Base-by-base conservation (phyloP, 2,888 invertebrate genomes). In the Meteorus cinctellus region DNA sequence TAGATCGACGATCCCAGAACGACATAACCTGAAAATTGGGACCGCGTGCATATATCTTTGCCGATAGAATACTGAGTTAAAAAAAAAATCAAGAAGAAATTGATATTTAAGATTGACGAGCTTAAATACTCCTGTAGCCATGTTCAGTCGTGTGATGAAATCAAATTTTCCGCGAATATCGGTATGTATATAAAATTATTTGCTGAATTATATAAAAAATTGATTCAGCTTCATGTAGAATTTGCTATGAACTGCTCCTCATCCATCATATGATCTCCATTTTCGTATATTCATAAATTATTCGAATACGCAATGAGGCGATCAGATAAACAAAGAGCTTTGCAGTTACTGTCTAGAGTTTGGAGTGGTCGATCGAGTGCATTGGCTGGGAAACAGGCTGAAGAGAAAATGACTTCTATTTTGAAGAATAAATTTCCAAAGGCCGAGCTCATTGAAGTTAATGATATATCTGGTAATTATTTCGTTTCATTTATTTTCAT, bases 391-490 rank as follows among this genome's bases (percentile, higher is more conserved):
- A 88, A 88, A 81, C 81, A 88, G 72, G 86, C 87, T 27, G 90
- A 87, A 80, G 87, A 89, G 62, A 86, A 90, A 82, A 90, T 92
- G 82, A 86, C 85, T 79, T 80, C 84, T 51, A 89, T 91, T 76
- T 84, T 92, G 72, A 85, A 85, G 76, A 84, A 86, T 68, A 89
- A 86, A 77, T 91, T 95, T 85, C 94, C 94, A 0, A 91, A 92
- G 69, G 94, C 94, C 14, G 91, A 92, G 12, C 90, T 91, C 65
- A 92, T 95, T 74, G 91, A 93, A 85, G 93, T 95, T 0, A 91
- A 92, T 76, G 95, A 95, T 84, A 93, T 95, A 65, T 95, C 95
- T 19, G 91, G 91, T 91, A 85, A 82, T 71, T 85, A 0, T 10
- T 45, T 31, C 16, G 29, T 34, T 70, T 27, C 16, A 34, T 6